A percentile compares a stretch with the other conserved stretches of the same genome.
These are phyloP conservation scores for Hypomecis atomaria DNA, from an alignment of 2,888 invertebrate species.

Conservation along the genomic window DNA sequence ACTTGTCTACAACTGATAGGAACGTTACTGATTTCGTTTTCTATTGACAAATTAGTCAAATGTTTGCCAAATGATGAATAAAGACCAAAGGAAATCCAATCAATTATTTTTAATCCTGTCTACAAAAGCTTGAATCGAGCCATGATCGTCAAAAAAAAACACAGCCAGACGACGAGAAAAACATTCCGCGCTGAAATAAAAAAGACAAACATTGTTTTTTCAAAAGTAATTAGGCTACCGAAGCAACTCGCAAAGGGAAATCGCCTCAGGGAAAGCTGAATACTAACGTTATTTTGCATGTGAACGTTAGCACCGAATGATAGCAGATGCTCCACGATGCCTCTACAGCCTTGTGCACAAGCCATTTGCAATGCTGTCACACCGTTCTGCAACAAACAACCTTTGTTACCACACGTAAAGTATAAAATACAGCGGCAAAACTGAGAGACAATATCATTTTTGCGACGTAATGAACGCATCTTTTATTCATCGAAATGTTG, in stretches of 20 bases:
- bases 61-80: too few relatives aligned
- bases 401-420: conserved; percentile 13
- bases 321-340: conserved; percentile 87
- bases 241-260: neutral
- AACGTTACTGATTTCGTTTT: too few relatives aligned
- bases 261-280: conserved; percentile 2
- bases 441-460: conserved; percentile 32
- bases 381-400: conserved; percentile 82
- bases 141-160: too few relatives aligned
- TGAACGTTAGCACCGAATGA: conserved; percentile 87
- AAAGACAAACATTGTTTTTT: too few relatives aligned
- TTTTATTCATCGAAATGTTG: conserved; percentile 47
- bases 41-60: too few relatives aligned
- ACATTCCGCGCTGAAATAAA: too few relatives aligned
- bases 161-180: too few relatives aligned
- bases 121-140: too few relatives aligned
- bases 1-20: too few relatives aligned
- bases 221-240: neutral
- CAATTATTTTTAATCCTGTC: too few relatives aligned
- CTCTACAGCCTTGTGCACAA: conserved; percentile 87
- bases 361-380: conserved; percentile 88
- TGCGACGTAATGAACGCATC: conserved; percentile 43
- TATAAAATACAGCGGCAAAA: conserved; percentile 4
- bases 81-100: too few relatives aligned
- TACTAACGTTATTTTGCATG: conserved; percentile 87